Evolutionary conservation across 2,113 vertebrate species (phyloP).

Genomic region (Xerus inauris): DNA sequence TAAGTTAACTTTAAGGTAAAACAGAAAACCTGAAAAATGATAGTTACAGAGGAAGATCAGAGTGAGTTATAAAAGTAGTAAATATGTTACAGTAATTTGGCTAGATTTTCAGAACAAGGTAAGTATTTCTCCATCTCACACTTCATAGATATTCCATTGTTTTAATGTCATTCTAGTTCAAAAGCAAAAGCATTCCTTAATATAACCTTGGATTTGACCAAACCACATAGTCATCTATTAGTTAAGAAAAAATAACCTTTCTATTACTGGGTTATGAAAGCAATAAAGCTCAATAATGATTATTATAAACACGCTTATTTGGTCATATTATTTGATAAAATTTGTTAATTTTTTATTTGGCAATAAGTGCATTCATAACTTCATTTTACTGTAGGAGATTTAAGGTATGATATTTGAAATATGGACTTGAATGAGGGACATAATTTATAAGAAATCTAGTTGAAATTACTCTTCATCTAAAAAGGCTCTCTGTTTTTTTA

Average conservation of each 20-base stretch:
- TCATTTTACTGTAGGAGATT: neutral
- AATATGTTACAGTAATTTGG: neutral
- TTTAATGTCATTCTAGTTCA: neutral
- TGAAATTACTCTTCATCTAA: neutral
- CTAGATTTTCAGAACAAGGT: neutral
- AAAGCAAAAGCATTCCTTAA: neutral
- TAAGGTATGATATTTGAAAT: neutral
- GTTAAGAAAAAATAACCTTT: constrained; percentile 33
- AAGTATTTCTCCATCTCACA: neutral
- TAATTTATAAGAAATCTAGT: neutral
- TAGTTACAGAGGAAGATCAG: neutral
- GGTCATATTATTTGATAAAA: neutral
- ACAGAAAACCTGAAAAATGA: neutral
- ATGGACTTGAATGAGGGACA: constrained; percentile 1
- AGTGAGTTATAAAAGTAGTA: neutral
- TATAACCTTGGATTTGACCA: neutral
- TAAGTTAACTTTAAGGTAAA: neutral
- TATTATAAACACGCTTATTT: neutral
- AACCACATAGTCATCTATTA: neutral
- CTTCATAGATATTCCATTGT: neutral
- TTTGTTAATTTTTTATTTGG: neutral
- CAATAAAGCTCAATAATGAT: neutral
- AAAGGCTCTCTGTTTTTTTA: neutral
- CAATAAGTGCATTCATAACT: neutral
- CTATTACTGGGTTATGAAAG: neutral